A percentile compares a stretch with the other conserved stretches of the same genome.
Conservation (phyloP, 2,113 vertebrate species). For the Lanius ludovicianus region DNA sequence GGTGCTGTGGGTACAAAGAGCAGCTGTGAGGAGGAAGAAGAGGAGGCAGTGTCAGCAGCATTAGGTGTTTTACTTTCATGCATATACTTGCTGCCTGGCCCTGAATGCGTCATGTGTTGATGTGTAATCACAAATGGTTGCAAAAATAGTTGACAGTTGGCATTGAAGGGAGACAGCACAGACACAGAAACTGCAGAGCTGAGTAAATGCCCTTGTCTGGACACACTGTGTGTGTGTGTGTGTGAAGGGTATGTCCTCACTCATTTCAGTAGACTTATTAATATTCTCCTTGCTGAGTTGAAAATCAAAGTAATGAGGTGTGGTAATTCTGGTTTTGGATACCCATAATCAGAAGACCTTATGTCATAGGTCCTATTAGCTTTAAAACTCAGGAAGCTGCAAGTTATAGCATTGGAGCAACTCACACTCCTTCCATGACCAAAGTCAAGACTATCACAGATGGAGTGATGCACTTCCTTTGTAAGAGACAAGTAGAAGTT, state of each 20-base stretch:
- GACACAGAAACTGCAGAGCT: background rate
- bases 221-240: background rate
- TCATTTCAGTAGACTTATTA: background rate
- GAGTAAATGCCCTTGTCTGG: background rate
- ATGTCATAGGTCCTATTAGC: background rate
- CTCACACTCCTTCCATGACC: background rate
- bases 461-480: background rate
- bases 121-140: background rate
- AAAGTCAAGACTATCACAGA: background rate
- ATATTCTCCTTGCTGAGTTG: background rate
- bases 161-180: background rate
- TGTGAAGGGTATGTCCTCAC: accelerated
- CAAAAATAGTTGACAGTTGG: background rate
- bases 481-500: background rate
- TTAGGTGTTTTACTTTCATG: background rate
- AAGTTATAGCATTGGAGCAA: background rate
- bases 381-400: background rate
- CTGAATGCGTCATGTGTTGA: background rate
- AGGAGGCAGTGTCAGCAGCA: background rate
- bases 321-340: background rate
- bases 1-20: background rate
- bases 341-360: background rate
- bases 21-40: background rate
- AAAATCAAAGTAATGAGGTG: background rate
- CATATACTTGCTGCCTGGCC: background rate